Base-by-base conservation (phyloP, 2,113 vertebrate species). In the Lophotis ruficrista region DNA sequence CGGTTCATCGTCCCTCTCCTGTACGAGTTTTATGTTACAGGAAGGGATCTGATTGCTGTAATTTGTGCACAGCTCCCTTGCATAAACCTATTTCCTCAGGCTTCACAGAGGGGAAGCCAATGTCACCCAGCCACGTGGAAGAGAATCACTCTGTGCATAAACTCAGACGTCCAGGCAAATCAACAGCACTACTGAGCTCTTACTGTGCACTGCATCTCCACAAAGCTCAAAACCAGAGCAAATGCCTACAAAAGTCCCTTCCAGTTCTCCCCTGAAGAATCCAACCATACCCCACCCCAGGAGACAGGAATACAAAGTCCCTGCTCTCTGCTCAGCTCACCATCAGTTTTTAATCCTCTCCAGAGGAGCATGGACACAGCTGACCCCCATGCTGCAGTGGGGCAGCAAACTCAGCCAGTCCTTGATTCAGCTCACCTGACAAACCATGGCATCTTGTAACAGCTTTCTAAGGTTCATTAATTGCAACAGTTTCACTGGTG, bases 371-470 rank as follows among this genome's bases (percentile, higher is more conserved):
- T 0, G 2, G 45, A 41, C 56, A 33, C 4, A 31, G 3, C 14
- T 12, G 54, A 43, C 0, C 0, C 21, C 30, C 16, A 6, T 1
- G 23, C 33, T 38, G 62, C 45, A 11, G 18, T 2, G 27, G 31
- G 38, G 68, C 45, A 31, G 13, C 1, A 15, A 89, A 23, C 53
- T 79, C 84, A 6, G 31, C 1, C 77, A 8, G 9, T 6, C 10
- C 3, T 11, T 17, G 37, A 24, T 30, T 38, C 31, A 6, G 0
- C 2, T 19, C 56, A 30, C 12, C 25, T 25, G 18, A 27, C 1
- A 58, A 77, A 73, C 45, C 28, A 53, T 2, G 45, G 31, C 31
- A 35, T 31, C 41, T 70, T 53, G 8, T 37, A 88, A 47, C 9
- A 76, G 56, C 61, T 75, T 62, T 45, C 61, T 48, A 35, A 38